Evolutionary conservation across 2,888 invertebrate genomes (phyloP), one percentile per base, ranked within the genome.

Genomic region (Herminia tarsipennalis): DNA sequence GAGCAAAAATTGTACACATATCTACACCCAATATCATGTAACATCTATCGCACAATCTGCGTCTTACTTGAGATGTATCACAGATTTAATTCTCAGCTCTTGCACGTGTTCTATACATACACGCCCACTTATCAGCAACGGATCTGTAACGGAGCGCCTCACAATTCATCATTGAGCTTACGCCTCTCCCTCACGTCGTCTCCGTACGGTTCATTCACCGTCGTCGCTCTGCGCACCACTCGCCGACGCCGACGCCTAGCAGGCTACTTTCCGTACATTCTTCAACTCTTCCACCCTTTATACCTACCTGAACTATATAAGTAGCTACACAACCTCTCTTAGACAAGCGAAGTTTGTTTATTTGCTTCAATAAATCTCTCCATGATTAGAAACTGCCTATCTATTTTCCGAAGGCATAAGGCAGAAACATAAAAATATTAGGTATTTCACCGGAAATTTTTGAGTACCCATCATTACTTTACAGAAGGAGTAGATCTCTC

Each of bases 141-240:
- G 28, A 29, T 35, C 21, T 35, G 29, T 29, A 22, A 33, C 22
- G 28, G 29, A 33, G 28, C 24, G 32, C 18, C 34, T 38, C 39
- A 30, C 21, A 29, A 22, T 45, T 45, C 33, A 34, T 45, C 38
- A 39, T 39, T 33, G 38, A 33, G 38, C 32, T 44, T 33, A 38
- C 33, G 25, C 24, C 16, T 30, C 25, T 36, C 24, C 25, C n/a
- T 25, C 36, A 34, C 42, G 24, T 30, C 28, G 10, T 27, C 38
- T 45, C 32, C 33, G 21, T 28, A 27, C 45, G 45, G 45, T 45
- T 39, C 45, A 38, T 45, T 45, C 45, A 39, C 45, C 45, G 45
- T 45, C 18, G 30, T 32, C 44, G 28, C 36, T 32, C 44, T 39
- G 45, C 45, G 45, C 45, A 45, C 33, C 21, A 9, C 37, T 25